Base-by-base conservation (phyloP, 2,113 vertebrate species). In the Gymnorhina tibicen region DNA sequence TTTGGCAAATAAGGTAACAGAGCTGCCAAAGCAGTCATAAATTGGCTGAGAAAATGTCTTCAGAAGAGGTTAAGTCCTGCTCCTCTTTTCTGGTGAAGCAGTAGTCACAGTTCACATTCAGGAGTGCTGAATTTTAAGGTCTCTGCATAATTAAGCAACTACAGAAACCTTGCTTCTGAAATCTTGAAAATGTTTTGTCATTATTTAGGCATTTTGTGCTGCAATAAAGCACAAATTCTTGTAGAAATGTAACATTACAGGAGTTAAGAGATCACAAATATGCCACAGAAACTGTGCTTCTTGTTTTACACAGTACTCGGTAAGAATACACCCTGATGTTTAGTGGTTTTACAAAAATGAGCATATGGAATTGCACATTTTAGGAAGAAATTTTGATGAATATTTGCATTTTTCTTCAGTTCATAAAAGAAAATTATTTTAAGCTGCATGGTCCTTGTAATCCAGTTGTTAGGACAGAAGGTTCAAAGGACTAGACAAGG, bases 21-120 rank as follows among this genome's bases (percentile, higher is more conserved):
- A 67, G 17, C 77, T 95, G 89, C 81, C 89, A 92, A 85, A 93
- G 60, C 49, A 92, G 41, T 90, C 42, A 2, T 69, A 88, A 96
- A 85, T 93, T 97, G 89, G 90, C 87, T 95, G 81, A 92, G 77
- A 94, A 91, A 85, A 70, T 53, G 14, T 89, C 35, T 89, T 78
- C 67, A 64, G 66, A 77, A 76, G 83, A 93, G 93, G 87, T 93
- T 89, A 96, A 85, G 39, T 82, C 85, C 73, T 68, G 41, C 37
- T 85, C 30, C 37, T 82, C 39, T 73, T 58, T 78, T 91, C 67
- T 91, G 55, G 73, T 2, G 5, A 84, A 85, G 32, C 33, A 50
- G 12, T 70, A 93, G 80, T 90, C 33, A 37, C 41, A 93, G 80
- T 70, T 94, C 68, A 64, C 44, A 85, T 94, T 91, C 42, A 63